Conservation (phyloP, 2,797 vertebrate species). For the Ceyx erithaca region DNA sequence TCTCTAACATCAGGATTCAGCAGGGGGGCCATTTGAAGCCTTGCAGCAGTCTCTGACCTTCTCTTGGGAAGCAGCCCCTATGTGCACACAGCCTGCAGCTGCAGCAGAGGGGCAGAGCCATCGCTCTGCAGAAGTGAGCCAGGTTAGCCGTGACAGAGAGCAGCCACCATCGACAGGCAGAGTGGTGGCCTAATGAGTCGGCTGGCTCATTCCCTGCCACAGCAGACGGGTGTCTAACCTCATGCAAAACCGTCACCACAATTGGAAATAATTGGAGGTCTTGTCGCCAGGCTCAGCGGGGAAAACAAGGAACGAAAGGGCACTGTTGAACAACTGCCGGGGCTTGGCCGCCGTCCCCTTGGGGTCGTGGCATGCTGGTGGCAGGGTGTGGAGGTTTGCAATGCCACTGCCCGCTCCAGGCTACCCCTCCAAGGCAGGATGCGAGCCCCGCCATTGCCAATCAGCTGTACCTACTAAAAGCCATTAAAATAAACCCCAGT, state of each 20-base stretch:
- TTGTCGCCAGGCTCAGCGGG: conserved; percentile 8
- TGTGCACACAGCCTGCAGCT: fast-evolving
- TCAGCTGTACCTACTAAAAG: neutral
- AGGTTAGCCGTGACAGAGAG: neutral
- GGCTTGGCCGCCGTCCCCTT: fast-evolving
- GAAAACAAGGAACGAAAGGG: neutral
- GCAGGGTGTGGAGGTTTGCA: neutral
- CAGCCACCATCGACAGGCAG: neutral
- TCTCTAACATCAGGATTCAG: neutral
- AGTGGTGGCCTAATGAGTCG: neutral
- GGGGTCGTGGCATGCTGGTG: fast-evolving
- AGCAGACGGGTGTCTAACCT: neutral
- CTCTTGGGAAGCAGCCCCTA: neutral
- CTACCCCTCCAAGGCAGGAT: neutral
- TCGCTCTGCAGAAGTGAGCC: neutral
- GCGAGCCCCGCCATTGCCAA: fast-evolving
- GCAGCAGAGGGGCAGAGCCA: fast-evolving
- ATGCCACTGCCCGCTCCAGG: fast-evolving
- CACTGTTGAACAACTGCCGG: fast-evolving
- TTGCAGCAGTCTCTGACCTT: neutral
- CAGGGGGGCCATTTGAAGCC: neutral
- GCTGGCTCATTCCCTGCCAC: fast-evolving
- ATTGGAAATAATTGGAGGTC: conserved; percentile 17
- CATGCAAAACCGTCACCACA: fast-evolving
- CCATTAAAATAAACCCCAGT: conserved; percentile 22